Conservation (phyloP, 2,888 invertebrate genomes). For the Xestia rhomboidea region DNA sequence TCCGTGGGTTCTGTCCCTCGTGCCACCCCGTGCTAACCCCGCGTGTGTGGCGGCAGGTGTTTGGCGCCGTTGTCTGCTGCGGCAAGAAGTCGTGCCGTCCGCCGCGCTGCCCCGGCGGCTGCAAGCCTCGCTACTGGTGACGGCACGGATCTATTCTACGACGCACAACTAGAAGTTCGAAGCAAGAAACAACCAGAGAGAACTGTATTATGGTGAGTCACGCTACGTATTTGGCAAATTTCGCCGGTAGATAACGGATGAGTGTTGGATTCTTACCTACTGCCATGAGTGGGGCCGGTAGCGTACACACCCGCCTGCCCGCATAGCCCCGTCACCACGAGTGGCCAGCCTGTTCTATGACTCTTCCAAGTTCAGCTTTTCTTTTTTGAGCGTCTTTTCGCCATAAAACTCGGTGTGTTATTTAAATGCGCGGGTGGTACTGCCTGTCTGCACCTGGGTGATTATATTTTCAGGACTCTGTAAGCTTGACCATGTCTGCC, state of each 20-base stretch:
- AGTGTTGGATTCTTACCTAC: not conserved
- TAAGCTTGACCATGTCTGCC: not conserved
- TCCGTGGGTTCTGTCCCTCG: not conserved
- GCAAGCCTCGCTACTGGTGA: conserved; percentile 86
- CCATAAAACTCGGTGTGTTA: not conserved
- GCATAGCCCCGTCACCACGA: not conserved
- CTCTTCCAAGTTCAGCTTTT: no score
- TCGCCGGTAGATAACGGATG: not conserved
- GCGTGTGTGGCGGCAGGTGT: conserved; percentile 72
- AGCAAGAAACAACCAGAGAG: not conserved
- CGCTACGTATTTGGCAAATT: not conserved
- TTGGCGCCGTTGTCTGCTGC: conserved; percentile 80
- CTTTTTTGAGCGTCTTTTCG: not conserved
- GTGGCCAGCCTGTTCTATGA: not conserved
- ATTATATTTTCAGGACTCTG: not conserved
- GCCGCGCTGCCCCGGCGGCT: conserved; percentile 87
- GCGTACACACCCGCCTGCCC: not conserved
- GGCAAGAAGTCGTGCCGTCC: conserved; percentile 81
- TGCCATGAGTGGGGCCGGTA: not conserved
- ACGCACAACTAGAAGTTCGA: not conserved
- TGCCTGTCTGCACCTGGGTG: not conserved
- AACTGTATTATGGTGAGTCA: conserved; percentile 47
- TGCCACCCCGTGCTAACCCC: not conserved
- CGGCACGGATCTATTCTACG: not conserved
- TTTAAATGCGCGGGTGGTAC: not conserved